phyloP scores from a whole-genome alignment of 2,888 invertebrate genomes.

The Xanthorhoe designata region DNA sequence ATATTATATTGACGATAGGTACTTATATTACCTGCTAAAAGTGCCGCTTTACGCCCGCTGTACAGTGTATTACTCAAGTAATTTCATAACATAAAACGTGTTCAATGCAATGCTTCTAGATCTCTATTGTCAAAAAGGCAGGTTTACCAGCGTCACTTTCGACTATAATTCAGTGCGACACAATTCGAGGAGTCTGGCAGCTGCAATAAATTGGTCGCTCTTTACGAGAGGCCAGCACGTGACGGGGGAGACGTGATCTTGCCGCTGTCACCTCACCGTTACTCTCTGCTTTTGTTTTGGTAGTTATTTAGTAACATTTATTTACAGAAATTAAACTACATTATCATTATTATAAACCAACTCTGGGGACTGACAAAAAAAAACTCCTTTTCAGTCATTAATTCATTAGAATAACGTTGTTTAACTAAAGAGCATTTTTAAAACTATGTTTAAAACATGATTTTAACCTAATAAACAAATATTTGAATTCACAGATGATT shows the following conservation, averaged over 20 bases:
- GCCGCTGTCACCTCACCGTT: conserved; percentile 31
- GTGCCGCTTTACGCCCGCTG: no score
- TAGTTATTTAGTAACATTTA: background rate
- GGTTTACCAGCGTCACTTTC: conserved; percentile 49
- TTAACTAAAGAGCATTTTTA: no score
- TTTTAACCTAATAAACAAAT: background rate
- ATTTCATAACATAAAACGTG: no score
- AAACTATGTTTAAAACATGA: no score
- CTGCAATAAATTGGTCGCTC: conserved; percentile 66
- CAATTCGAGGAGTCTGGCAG: conserved; percentile 57
- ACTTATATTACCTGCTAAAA: no score
- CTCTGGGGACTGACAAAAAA: no score
- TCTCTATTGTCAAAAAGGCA: background rate
- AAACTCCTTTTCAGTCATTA: no score
- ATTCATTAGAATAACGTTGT: no score
- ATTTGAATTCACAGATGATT: conserved; percentile 4
- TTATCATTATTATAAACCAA: no score
- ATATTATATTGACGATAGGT: no score
- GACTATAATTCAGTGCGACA: conserved; percentile 59
- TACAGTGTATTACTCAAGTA: no score
- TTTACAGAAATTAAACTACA: background rate
- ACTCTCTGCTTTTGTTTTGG: conserved; percentile 21
- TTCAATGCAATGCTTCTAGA: no score
- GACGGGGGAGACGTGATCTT: conserved; percentile 53
- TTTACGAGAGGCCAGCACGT: conserved; percentile 64